Evolutionary conservation across 2,113 vertebrate genomes (phyloP).

Genomic region (Vulpes ferrilata): DNA sequence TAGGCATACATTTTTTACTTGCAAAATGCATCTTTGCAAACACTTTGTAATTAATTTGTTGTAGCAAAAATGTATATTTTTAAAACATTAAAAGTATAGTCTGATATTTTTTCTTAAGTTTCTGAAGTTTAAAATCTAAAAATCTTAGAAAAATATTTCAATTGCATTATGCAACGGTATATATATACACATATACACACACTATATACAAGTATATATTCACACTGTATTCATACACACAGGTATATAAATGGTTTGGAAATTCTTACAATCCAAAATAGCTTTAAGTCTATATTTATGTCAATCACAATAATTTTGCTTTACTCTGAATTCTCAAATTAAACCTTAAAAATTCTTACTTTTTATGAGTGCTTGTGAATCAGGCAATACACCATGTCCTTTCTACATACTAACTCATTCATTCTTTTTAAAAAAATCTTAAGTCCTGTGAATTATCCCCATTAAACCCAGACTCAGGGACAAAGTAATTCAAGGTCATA

Average conservation of each 20-base stretch:
- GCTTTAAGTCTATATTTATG: not conserved
- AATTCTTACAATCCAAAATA: not conserved
- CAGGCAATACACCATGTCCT: not conserved
- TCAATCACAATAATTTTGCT: not conserved
- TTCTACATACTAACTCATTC: not conserved
- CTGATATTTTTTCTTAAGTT: not conserved
- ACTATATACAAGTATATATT: not conserved
- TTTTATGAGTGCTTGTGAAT: not conserved
- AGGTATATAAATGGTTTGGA: not conserved
- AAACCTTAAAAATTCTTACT: not conserved
- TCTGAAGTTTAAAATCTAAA: conserved; percentile 11
- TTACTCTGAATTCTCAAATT: not conserved
- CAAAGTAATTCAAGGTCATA: not conserved
- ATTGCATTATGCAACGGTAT: not conserved
- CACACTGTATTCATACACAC: not conserved
- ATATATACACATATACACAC: not conserved
- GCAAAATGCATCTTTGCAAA: not conserved
- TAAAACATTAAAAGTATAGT: not conserved
- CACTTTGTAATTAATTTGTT: not conserved
- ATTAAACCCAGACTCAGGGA: not conserved
- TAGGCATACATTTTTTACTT: not conserved
- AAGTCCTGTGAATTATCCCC: not conserved
- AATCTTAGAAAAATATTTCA: not conserved
- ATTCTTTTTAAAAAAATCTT: not conserved
- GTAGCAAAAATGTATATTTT: not conserved